Evolutionary conservation across 2,113 vertebrate species (phyloP).

Genomic region (Charadrius vociferus): DNA sequence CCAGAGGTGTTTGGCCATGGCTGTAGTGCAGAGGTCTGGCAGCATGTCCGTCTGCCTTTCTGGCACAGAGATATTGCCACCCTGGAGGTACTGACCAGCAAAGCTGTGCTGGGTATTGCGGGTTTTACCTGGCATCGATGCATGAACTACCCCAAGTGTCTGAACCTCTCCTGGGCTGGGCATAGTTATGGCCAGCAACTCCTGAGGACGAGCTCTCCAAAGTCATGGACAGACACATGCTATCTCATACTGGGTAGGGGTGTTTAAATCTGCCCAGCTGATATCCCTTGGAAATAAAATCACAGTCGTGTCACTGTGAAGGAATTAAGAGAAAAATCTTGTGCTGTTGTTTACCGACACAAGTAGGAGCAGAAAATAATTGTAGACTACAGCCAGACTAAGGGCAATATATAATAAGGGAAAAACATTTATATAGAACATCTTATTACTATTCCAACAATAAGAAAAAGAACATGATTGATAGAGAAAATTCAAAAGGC

Average conservation of each 20-base stretch:
- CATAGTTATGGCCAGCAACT: accelerated
- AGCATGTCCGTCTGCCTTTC: background rate
- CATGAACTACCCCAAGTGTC: background rate
- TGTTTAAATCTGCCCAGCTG: background rate
- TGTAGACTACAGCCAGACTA: background rate
- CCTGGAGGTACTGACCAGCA: background rate
- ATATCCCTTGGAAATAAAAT: background rate
- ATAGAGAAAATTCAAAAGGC: background rate
- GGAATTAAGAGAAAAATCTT: background rate
- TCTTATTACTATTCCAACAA: background rate
- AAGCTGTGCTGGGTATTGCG: background rate
- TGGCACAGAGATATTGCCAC: background rate
- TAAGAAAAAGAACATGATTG: background rate
- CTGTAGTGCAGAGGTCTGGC: too few relatives aligned
- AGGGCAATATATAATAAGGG: constrained; percentile 1
- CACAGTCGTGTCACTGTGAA: background rate
- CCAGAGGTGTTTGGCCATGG: background rate
- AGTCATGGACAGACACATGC: background rate
- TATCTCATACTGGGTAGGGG: background rate
- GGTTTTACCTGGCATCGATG: background rate
- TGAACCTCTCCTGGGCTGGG: background rate
- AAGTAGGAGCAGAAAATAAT: constrained; percentile 8
- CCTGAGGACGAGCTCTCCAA: background rate
- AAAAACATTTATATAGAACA: background rate
- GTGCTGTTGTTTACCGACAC: background rate